phyloP scores from a whole-genome alignment of 2,113 vertebrate species.

The Pongo pygmaeus region DNA sequence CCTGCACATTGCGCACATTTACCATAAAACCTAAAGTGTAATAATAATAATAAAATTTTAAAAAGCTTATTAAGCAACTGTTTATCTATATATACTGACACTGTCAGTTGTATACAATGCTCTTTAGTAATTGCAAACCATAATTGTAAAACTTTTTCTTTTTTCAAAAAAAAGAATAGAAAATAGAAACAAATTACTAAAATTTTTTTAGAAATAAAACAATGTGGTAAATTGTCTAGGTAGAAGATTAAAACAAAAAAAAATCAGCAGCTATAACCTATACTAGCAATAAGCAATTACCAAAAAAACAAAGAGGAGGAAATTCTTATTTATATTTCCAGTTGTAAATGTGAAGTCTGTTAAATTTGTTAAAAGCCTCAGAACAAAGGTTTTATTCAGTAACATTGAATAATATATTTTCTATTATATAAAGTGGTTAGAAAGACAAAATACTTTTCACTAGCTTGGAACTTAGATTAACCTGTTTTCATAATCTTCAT shows the following conservation, averaged over 20 bases:
- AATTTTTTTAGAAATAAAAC: background rate
- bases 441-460: constrained; percentile 33
- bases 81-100: no score
- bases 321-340: background rate
- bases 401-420: background rate
- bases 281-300: constrained; percentile 3
- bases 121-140: no score
- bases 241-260: background rate
- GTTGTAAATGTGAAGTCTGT: background rate
- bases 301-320: background rate
- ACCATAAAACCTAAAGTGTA: no score
- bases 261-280: background rate
- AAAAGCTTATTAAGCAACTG: no score
- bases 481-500: background rate
- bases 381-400: constrained; percentile 28
- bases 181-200: background rate
- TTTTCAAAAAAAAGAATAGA: background rate
- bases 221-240: background rate
- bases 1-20: no score
- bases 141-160: no score
- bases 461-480: background rate
- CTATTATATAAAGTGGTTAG: constrained; percentile 1
- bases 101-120: no score
- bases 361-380: background rate
- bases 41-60: no score